These are phyloP conservation scores for Natator depressus DNA, from an alignment of 2,113 vertebrate genomes.

Conservation along the genomic window DNA sequence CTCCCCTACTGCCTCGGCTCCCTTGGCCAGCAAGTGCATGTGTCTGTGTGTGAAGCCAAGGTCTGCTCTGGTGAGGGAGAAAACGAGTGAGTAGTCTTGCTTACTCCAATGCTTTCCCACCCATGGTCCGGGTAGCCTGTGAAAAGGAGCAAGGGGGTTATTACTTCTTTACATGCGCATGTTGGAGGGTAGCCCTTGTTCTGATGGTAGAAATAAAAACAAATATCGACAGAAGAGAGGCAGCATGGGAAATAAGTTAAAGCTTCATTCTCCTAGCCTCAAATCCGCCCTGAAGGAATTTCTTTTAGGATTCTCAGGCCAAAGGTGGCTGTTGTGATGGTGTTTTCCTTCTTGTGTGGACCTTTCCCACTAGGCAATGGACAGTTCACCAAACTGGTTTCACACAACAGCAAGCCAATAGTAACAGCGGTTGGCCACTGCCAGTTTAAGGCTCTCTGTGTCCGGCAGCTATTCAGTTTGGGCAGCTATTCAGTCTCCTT, in stretches of 20 bases:
- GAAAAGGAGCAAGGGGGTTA: not conserved
- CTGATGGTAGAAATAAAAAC: not conserved
- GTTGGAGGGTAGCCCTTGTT: not conserved
- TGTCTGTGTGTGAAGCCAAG: not conserved
- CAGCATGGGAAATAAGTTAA: not conserved
- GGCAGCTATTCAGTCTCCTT: conserved; percentile 9
- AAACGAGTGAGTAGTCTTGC: not conserved
- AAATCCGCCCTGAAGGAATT: not conserved
- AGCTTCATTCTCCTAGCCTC: accelerated
- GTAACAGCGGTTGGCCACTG: not conserved
- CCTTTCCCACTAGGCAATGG: not conserved
- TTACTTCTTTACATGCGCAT: not conserved
- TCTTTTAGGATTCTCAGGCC: not conserved
- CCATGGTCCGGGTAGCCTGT: not conserved
- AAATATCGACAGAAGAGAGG: not conserved
- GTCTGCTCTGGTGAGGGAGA: not conserved
- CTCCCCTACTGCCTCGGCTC: not conserved
- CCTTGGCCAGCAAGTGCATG: not conserved
- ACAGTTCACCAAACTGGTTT: not conserved
- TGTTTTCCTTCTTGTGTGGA: not conserved
- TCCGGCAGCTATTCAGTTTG: not conserved
- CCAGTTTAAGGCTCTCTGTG: not conserved
- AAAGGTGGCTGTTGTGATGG: not conserved
- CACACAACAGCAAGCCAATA: not conserved
- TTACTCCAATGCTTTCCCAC: not conserved